Evolutionary conservation across 2,888 invertebrate genomes (phyloP), one percentile per base, ranked within the genome.

Genomic region (Oxycera nigricornis): DNA sequence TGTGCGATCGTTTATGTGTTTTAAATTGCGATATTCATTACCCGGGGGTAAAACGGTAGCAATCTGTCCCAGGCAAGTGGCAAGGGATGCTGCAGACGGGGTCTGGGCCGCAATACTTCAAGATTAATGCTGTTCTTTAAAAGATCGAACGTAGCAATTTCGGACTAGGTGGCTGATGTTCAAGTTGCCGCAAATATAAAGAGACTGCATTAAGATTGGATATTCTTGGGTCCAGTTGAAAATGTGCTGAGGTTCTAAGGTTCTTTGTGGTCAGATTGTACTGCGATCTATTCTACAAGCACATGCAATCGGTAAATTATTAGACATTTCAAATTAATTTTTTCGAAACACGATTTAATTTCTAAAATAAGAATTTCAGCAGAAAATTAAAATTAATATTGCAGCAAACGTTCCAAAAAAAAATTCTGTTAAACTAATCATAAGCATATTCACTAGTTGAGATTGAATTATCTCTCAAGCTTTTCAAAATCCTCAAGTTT

Each of bases 21-120:
- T 75, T 75, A 76, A 76, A 76, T 75, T 76, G 75, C 75, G 72
- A 76, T 76, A 76, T 76, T 76, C 75, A 75, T 75, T 76, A 73
- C 74, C 59, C 67, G 22, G 62, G 74, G 76, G 73, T 70, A 74
- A 76, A 76, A 76, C 76, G 76, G 76, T 76, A 76, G 76, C 76
- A 76, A 75, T 76, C 76, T 76, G 61, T 72, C 55, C 50, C 73
- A 73, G 72, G 74, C 74, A 76, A 39, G 35, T 41, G 65, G 65
- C 65, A 65, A 62, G 24, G 73, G 75, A 73, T 68, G 70, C 35
- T n/a, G n/a, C n/a, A n/a, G n/a, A n/a, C n/a, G n/a, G n/a, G n/a
- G n/a, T n/a, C 41, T 74, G 30, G 52, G 50, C 72, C 62, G 70
- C 76, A 73, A 74, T 76, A 14, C 72, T 11, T n/a, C 35, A 62